phyloP scores from a whole-genome alignment of 2,797 vertebrate genomes.

The Cebuella pygmaea region DNA sequence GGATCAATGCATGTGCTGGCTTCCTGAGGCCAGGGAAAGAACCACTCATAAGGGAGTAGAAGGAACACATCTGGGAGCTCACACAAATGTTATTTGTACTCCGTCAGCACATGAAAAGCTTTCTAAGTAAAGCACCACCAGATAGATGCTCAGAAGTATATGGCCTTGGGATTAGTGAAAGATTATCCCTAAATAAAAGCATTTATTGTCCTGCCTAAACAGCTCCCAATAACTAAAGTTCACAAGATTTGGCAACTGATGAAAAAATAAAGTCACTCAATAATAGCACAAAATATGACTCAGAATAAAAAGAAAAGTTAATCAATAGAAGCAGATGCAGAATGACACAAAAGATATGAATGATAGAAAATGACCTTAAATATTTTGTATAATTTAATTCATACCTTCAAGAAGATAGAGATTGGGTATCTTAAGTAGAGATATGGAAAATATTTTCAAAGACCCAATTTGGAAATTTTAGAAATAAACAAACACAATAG shows the following conservation, averaged over 20 bases:
- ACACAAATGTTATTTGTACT: neutral
- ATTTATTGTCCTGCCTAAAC: neutral
- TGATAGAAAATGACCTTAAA: neutral
- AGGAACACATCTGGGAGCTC: neutral
- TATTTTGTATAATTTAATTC: neutral
- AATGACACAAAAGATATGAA: neutral
- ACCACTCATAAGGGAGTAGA: fast-evolving
- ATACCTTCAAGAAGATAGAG: neutral
- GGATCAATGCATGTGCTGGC: fast-evolving
- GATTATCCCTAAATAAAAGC: neutral
- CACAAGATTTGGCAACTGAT: neutral
- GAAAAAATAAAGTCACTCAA: neutral
- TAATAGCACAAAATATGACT: neutral
- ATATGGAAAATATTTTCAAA: neutral
- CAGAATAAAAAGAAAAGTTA: neutral
- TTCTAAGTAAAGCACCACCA: no score
- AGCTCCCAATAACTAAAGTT: neutral
- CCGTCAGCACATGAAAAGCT: fast-evolving
- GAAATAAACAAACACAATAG: neutral
- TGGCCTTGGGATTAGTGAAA: neutral
- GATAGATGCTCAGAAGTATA: neutral
- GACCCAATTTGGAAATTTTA: neutral
- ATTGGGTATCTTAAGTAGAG: neutral
- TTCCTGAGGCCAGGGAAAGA: neutral
- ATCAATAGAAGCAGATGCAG: neutral